phyloP scores from a whole-genome alignment of 2,888 invertebrate species.

The Nebria salina region DNA sequence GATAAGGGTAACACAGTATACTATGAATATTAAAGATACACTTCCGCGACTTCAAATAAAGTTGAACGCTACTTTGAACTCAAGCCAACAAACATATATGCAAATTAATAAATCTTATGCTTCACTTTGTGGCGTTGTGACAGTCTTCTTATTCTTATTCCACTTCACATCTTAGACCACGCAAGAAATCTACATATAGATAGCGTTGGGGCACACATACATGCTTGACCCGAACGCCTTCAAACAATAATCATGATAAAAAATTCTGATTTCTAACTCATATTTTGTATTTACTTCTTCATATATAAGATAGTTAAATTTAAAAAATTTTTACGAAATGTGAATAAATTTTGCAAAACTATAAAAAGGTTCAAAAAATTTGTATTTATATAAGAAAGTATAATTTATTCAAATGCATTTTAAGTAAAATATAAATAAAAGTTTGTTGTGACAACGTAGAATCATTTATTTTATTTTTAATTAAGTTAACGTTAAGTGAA shows the following conservation, averaged over 20 bases:
- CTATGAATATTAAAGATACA: slow-evolving; percentile 23
- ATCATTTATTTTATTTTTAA: neutral
- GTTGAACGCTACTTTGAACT: slow-evolving; percentile 20
- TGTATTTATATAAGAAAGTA: too few species aligned
- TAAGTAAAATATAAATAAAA: neutral
- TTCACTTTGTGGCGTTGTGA: slow-evolving; percentile 23
- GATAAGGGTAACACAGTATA: slow-evolving; percentile 22
- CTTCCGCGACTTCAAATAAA: slow-evolving; percentile 23
- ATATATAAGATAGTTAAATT: too few species aligned
- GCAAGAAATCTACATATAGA: slow-evolving; percentile 23
- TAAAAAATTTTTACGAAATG: too few species aligned
- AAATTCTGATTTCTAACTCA: neutral
- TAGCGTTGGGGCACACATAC: slow-evolving; percentile 6
- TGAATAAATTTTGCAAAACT: too few species aligned
- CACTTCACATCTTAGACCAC: slow-evolving; percentile 11
- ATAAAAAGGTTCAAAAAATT: too few species aligned
- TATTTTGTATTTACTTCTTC: neutral
- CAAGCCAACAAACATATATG: slow-evolving; percentile 24
- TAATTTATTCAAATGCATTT: neutral
- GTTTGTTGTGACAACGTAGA: neutral
- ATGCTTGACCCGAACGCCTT: neutral
- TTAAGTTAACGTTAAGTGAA: neutral
- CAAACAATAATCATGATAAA: neutral
- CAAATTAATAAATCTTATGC: slow-evolving; percentile 30
- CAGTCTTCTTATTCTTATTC: neutral